These are phyloP conservation scores for Salticus scenicus DNA, from an alignment of 2,888 invertebrate genomes.

Conservation along the genomic window DNA sequence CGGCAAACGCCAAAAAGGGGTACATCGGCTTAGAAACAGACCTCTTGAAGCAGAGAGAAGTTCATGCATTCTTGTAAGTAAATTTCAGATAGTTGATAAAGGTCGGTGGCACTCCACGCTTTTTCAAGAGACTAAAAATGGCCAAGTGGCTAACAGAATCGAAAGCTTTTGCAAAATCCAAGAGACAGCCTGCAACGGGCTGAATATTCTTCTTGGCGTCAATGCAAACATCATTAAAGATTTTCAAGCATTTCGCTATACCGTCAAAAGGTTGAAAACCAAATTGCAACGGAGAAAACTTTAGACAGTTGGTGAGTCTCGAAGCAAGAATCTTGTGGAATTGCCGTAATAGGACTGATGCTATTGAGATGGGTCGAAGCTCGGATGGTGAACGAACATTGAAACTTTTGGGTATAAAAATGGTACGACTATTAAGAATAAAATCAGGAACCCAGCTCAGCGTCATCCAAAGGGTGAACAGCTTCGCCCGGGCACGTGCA, in stretches of 20 bases:
- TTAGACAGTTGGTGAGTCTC: no score
- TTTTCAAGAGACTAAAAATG: background rate
- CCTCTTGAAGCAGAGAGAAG: background rate
- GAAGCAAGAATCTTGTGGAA: conserved; percentile 11
- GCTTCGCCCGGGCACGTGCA: background rate
- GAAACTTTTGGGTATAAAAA: background rate
- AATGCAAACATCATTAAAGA: no score
- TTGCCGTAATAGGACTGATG: background rate
- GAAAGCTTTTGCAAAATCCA: background rate
- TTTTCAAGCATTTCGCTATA: no score
- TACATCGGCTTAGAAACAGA: background rate
- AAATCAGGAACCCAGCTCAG: no score
- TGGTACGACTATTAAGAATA: no score
- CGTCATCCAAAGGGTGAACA: no score
- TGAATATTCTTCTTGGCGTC: no score
- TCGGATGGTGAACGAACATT: background rate
- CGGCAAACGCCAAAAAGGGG: background rate
- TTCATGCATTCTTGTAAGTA: background rate
- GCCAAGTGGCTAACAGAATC: background rate
- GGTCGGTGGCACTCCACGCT: background rate
- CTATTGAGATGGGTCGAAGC: background rate
- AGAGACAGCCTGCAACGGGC: no score
- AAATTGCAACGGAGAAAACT: no score
- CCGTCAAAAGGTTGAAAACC: no score
- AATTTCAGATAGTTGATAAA: background rate